phyloP scores from a whole-genome alignment of 2,113 vertebrate species.

The Spilogale gracilis region DNA sequence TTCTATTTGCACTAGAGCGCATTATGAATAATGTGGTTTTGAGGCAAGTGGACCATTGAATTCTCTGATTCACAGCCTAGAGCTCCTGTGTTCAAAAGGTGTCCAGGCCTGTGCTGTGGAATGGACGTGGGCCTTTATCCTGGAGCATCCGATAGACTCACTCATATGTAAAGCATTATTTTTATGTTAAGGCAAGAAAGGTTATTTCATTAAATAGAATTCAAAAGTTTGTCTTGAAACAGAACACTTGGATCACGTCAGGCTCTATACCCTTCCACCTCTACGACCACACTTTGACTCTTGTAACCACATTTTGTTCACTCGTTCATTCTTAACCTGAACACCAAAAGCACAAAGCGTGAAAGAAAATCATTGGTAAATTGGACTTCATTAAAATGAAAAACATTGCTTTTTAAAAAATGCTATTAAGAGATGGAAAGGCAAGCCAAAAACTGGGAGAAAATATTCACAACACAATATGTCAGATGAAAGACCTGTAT shows the following conservation, averaged over 20 bases:
- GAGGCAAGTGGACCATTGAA: neutral
- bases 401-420: neutral
- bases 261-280: neutral
- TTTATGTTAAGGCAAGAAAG: constrained; percentile 27
- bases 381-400: constrained; percentile 22
- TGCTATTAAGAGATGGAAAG: neutral
- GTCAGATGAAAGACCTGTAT: neutral
- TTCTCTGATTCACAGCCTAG: neutral
- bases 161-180: neutral
- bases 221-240: constrained; percentile 20
- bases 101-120: neutral
- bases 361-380: neutral
- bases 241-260: neutral
- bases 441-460: neutral
- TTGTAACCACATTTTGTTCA: neutral
- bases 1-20: neutral
- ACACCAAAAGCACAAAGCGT: neutral
- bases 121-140: neutral
- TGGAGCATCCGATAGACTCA: neutral
- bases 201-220: neutral
- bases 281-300: neutral
- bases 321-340: neutral
- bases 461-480: neutral
- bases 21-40: neutral
- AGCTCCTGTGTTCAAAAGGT: neutral